phyloP scores from a whole-genome alignment of 2,113 vertebrate genomes.

The Solea senegalensis region DNA sequence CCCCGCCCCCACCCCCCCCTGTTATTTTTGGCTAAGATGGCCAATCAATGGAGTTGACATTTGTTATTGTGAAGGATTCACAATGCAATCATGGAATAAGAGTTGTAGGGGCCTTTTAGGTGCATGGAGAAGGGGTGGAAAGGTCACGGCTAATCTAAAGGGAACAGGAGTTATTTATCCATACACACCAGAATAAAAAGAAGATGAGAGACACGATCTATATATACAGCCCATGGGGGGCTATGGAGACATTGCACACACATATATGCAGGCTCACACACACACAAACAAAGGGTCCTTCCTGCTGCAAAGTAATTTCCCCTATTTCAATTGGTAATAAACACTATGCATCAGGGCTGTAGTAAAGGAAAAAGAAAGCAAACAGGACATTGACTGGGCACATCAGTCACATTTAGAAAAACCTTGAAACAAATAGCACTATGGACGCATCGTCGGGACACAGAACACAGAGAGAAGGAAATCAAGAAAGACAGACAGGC shows the following conservation, averaged over 20 bases:
- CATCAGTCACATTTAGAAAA: slow-evolving; percentile 79
- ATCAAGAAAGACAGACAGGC: slow-evolving; percentile 50
- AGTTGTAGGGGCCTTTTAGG: slow-evolving; percentile 60
- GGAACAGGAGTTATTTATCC: slow-evolving; percentile 79
- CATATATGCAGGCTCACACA: neutral
- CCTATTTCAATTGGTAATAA: slow-evolving; percentile 69
- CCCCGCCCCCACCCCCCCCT: slow-evolving; percentile 9
- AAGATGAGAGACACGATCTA: slow-evolving; percentile 70
- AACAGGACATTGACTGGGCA: slow-evolving; percentile 56
- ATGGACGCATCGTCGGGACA: slow-evolving; percentile 60
- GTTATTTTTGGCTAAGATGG: slow-evolving; percentile 77
- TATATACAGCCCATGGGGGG: slow-evolving; percentile 55
- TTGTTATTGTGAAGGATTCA: slow-evolving; percentile 81
- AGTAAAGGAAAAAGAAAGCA: slow-evolving; percentile 57
- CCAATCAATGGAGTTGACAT: slow-evolving; percentile 80
- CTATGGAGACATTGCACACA: slow-evolving; percentile 34
- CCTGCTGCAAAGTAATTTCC: slow-evolving; percentile 65
- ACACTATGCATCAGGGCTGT: slow-evolving; percentile 50
- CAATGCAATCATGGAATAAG: slow-evolving; percentile 74
- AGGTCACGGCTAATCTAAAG: slow-evolving; percentile 78
- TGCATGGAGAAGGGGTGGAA: slow-evolving; percentile 67
- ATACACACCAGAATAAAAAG: slow-evolving; percentile 71
- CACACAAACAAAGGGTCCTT: slow-evolving; percentile 33
- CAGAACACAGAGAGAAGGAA: slow-evolving; percentile 11
- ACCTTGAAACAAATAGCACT: slow-evolving; percentile 72